Conservation (phyloP, 2,888 invertebrate genomes). For the Gandaritis pyraliata region DNA sequence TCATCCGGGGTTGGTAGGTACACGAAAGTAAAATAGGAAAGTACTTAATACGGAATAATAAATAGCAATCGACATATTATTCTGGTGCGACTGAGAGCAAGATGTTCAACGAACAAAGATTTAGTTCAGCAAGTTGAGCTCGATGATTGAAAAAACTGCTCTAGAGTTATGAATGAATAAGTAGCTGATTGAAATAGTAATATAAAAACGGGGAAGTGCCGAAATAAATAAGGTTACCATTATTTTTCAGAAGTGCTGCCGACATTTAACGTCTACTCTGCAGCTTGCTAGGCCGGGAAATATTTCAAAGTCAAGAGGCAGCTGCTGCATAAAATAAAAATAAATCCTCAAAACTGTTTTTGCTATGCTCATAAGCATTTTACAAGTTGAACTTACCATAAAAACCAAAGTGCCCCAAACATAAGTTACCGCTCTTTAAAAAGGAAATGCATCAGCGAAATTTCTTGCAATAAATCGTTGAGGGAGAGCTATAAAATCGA, state of each 20-base stretch:
- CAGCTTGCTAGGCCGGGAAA: neutral
- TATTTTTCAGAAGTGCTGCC: too few species aligned
- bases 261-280: neutral
- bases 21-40: neutral
- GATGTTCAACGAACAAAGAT: too few species aligned
- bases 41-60: too few species aligned
- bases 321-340: constrained; percentile 27
- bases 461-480: constrained; percentile 57
- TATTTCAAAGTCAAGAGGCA: constrained; percentile 6
- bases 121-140: too few species aligned
- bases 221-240: too few species aligned
- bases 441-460: constrained; percentile 57
- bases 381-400: constrained; percentile 28
- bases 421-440: constrained; percentile 39
- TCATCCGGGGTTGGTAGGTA: constrained; percentile 8
- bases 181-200: too few species aligned
- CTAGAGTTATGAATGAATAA: too few species aligned
- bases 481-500: constrained; percentile 53
- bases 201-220: too few species aligned
- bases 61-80: too few species aligned
- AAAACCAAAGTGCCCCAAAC: constrained; percentile 37
- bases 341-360: constrained; percentile 29
- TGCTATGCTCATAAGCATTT: constrained; percentile 24
- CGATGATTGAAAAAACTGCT: too few species aligned
- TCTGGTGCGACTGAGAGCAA: too few species aligned